A percentile compares a stretch with the other conserved stretches of the same genome.
phyloP scores from a whole-genome alignment of 2,888 invertebrate species.

The Drosophila helvetica region DNA sequence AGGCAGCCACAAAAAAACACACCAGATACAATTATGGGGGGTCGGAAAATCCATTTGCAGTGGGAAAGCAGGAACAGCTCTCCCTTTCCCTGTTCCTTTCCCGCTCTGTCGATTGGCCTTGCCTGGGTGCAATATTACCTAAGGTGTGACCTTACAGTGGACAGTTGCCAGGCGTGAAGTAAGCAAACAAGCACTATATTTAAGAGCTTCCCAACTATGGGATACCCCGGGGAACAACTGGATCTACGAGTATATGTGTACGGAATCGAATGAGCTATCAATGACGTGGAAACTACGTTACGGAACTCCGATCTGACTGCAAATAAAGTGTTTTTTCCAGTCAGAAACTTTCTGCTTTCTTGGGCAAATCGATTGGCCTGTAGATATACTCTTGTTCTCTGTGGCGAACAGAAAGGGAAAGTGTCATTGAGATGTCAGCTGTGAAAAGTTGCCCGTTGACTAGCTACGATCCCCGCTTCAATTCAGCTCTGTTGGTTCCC shows the following conservation, averaged over 20 bases:
- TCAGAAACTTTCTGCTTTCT: too few species aligned
- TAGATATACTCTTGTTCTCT: background rate
- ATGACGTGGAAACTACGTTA: too few species aligned
- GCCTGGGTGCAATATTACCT: conserved; percentile 51
- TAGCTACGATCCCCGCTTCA: conserved; percentile 32
- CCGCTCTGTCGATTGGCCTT: conserved; percentile 63
- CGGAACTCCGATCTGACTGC: too few species aligned
- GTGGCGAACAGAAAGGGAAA: background rate
- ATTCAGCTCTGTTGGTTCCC: conserved; percentile 13
- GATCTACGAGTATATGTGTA: too few species aligned
- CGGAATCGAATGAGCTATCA: too few species aligned
- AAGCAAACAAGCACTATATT: conserved; percentile 12
- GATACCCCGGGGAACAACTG: background rate
- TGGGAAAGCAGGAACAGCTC: conserved; percentile 35
- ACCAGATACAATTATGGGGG: conserved; percentile 69
- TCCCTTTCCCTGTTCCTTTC: too few species aligned
- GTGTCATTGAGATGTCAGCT: conserved; percentile 75
- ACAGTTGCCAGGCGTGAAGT: conserved; percentile 40
- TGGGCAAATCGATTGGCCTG: background rate
- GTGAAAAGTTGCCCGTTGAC: conserved; percentile 68
- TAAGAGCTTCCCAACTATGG: background rate
- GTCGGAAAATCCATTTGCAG: too few species aligned
- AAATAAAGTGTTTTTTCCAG: too few species aligned
- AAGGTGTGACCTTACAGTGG: background rate
- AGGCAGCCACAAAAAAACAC: conserved; percentile 16